These are phyloP conservation scores for Cavia porcellus DNA, from an alignment of 2,113 vertebrate genomes.

Conservation along the genomic window DNA sequence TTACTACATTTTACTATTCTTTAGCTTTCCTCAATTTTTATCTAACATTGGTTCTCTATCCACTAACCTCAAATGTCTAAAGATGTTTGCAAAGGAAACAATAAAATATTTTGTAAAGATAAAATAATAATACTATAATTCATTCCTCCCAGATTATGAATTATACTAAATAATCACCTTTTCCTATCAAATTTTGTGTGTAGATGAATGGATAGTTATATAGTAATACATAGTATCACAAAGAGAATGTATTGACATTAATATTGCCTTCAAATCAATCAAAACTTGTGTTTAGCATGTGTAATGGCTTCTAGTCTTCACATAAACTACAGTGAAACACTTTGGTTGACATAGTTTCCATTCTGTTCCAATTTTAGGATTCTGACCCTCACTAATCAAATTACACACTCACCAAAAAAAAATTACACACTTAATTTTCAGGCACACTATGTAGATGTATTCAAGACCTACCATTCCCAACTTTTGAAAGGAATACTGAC, in stretches of 20 bases:
- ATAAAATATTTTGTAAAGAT: not conserved
- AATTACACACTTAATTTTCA: conserved; percentile 36
- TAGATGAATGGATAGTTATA: not conserved
- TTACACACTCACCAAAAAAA: not conserved
- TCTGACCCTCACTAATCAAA: not conserved
- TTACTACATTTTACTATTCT: not conserved
- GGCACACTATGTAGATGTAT: not conserved
- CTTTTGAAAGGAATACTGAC: conserved; percentile 18
- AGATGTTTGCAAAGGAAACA: conserved; percentile 22
- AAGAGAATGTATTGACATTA: not conserved
- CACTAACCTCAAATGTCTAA: not conserved
- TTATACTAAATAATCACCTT: conserved; percentile 3
- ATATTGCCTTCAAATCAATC: not conserved
- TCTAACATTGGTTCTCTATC: not conserved
- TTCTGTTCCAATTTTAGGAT: conserved; percentile 1
- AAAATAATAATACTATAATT: not conserved
- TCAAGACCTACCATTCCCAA: not conserved
- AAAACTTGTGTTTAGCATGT: conserved; percentile 8
- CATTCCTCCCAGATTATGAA: not conserved
- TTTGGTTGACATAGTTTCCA: conserved; percentile 28
- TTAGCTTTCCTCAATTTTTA: not conserved
- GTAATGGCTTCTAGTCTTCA: not conserved
- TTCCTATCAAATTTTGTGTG: conserved; percentile 26
- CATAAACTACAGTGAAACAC: not conserved
- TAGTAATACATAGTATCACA: not conserved